These are phyloP conservation scores for Grapholita molesta DNA, from an alignment of 1,140 invertebrate genomes.

Conservation along the genomic window DNA sequence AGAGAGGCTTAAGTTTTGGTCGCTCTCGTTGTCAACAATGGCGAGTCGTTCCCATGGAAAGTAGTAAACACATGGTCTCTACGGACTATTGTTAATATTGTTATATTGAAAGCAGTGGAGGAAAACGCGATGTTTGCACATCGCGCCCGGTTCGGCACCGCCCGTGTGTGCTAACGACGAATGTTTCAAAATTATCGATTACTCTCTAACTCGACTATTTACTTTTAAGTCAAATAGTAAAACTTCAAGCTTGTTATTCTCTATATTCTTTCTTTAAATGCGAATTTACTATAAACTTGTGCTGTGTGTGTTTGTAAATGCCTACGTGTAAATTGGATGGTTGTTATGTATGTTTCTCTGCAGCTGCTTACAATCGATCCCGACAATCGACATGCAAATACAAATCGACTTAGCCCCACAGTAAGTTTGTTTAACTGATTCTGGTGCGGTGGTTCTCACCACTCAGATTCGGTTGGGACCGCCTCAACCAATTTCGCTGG, in stretches of 20 bases:
- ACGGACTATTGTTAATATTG: conserved; percentile 20
- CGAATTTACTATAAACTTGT: too few relatives aligned
- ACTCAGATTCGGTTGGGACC: too few relatives aligned
- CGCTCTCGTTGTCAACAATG: conserved; percentile 29
- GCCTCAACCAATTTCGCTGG: too few relatives aligned
- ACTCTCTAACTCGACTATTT: background rate
- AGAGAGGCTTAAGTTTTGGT: background rate
- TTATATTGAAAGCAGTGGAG: too few relatives aligned
- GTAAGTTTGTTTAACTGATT: too few relatives aligned
- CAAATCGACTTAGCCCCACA: too few relatives aligned
- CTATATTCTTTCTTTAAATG: background rate
- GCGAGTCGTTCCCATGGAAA: conserved; percentile 54
- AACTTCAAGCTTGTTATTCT: background rate
- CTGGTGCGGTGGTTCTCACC: too few relatives aligned
- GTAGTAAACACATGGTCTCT: conserved; percentile 45
- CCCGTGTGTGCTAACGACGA: background rate
- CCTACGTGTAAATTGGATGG: too few relatives aligned
- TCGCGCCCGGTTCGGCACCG: background rate
- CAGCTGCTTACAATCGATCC: too few relatives aligned
- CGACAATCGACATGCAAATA: too few relatives aligned
- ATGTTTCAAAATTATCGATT: background rate
- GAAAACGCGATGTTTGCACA: conserved; percentile 3
- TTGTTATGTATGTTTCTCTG: too few relatives aligned
- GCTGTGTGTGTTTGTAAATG: too few relatives aligned
- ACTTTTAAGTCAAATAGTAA: background rate